Evolutionary conservation across 2,113 vertebrate genomes (phyloP).

Genomic region (Prinia subflava): DNA sequence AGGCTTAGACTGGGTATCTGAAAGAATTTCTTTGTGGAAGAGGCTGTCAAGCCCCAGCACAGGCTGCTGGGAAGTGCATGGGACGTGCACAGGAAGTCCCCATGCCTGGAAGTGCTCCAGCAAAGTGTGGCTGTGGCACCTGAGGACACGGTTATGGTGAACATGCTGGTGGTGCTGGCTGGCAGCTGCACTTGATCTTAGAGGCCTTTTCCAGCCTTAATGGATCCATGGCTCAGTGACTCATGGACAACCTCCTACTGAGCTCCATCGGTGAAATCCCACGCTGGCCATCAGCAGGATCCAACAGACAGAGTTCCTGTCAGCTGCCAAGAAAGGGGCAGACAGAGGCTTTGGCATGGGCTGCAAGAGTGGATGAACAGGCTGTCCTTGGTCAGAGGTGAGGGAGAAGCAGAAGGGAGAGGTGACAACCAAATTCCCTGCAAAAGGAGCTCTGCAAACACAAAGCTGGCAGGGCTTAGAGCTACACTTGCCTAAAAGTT

Average conservation of each 20-base stretch:
- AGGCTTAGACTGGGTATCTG: background rate
- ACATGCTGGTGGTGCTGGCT: background rate
- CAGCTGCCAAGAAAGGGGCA: background rate
- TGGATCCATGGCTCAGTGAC: too few relatives aligned
- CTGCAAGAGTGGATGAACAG: accelerated
- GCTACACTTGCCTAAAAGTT: background rate
- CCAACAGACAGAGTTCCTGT: accelerated
- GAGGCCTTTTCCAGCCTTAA: background rate
- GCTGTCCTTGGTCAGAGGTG: background rate
- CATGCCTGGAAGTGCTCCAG: background rate
- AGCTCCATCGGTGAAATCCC: background rate
- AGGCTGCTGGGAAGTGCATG: background rate
- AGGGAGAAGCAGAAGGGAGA: background rate
- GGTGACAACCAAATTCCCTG: background rate
- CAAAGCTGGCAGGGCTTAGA: background rate
- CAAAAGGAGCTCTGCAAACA: background rate
- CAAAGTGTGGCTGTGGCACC: background rate
- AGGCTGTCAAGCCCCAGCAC: background rate
- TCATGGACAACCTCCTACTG: background rate
- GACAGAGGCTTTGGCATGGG: background rate
- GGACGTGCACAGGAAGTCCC: too few relatives aligned
- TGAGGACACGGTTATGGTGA: background rate
- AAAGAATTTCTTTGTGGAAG: background rate
- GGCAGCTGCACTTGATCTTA: background rate
- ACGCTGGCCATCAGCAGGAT: background rate